These are phyloP conservation scores for Progne subis DNA, from an alignment of 2,113 vertebrate species.

Conservation along the genomic window DNA sequence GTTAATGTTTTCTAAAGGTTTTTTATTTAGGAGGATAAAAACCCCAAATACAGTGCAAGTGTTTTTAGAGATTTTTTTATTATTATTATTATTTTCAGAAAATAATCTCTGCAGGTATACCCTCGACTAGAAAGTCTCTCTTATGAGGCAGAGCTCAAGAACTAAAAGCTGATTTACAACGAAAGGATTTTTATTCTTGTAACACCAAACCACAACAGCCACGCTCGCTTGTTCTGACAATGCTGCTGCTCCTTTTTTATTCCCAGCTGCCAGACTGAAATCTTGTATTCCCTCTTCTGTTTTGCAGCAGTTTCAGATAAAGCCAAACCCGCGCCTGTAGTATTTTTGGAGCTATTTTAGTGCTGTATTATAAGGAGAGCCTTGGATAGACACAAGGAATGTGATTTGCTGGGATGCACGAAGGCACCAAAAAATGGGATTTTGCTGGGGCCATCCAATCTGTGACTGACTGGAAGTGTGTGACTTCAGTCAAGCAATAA, in stretches of 20 bases:
- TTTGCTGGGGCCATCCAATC: not conserved
- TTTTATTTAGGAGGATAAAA: not conserved
- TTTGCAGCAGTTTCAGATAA: not conserved
- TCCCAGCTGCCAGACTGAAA: not conserved
- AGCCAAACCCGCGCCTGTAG: not conserved
- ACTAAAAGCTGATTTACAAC: not conserved
- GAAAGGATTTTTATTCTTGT: not conserved
- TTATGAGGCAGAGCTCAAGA: not conserved
- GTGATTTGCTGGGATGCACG: not conserved
- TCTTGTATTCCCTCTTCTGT: not conserved
- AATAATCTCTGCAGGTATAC: not conserved
- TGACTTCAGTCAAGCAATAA: not conserved
- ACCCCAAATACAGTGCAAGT: not conserved
- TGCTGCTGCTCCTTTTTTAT: not conserved
- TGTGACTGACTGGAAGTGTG: not conserved
- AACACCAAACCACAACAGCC: not conserved
- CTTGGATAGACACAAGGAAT: not conserved
- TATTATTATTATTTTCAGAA: not conserved
- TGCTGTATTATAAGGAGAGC: not conserved
- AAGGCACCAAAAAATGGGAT: not conserved
- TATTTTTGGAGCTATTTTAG: conserved; percentile 6
- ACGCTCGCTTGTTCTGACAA: not conserved
- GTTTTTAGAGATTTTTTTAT: not conserved
- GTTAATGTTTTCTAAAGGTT: accelerated
- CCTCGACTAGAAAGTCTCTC: not conserved